These are phyloP conservation scores for Alloscopus bannaensis DNA, from an alignment of 2,888 invertebrate species.

Conservation along the genomic window DNA sequence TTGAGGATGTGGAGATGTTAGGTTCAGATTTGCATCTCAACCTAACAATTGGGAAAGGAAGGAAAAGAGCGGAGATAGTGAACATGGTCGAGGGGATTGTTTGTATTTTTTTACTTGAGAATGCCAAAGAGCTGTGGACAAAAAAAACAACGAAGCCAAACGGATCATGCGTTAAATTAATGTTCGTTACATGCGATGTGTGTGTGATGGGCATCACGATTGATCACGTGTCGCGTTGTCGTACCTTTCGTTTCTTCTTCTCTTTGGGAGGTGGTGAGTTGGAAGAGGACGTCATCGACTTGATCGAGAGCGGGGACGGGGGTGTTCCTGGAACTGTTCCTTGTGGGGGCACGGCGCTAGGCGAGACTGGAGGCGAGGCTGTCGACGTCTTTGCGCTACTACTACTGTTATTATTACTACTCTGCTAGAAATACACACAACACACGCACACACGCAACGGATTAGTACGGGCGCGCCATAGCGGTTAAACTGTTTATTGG, in stretches of 20 bases:
- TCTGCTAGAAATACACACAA: too few species aligned
- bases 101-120: not conserved
- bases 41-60: too few species aligned
- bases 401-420: constrained; percentile 44
- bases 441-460: too few species aligned
- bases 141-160: constrained; percentile 11
- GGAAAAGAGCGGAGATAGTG: constrained; percentile 26
- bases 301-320: constrained; percentile 25
- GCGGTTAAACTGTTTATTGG: too few species aligned
- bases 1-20: too few species aligned
- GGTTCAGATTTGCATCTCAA: too few species aligned
- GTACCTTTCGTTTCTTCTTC: constrained; percentile 70
- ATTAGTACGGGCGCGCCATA: too few species aligned
- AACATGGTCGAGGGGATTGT: not conserved
- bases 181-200: not conserved
- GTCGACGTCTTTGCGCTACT: constrained; percentile 38
- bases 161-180: constrained; percentile 8
- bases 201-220: too few species aligned
- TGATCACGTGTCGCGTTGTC: not conserved
- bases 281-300: constrained; percentile 33
- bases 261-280: constrained; percentile 49
- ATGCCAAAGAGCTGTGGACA: not conserved
- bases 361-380: constrained; percentile 29
- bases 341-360: too few species aligned
- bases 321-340: not conserved